phyloP scores from a whole-genome alignment of 1,140 invertebrate species.

The Campodea augens region DNA sequence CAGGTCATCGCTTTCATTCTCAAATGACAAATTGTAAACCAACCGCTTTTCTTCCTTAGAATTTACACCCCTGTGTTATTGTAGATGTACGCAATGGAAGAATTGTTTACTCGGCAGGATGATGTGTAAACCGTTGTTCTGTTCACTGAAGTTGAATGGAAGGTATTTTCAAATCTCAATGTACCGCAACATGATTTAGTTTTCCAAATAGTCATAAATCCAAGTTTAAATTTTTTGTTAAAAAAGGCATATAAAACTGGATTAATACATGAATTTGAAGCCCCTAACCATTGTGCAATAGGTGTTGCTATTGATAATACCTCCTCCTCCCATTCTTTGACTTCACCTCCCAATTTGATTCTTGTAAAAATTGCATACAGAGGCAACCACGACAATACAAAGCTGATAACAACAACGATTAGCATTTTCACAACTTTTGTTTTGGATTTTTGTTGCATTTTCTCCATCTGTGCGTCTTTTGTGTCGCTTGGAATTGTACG shows the following conservation, averaged over 20 bases:
- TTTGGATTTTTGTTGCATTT: constrained; percentile 79
- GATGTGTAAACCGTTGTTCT: constrained; percentile 12
- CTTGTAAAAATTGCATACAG: constrained; percentile 75
- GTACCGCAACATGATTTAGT: constrained; percentile 63
- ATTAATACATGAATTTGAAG: constrained; percentile 92
- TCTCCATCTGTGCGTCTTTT: constrained; percentile 75
- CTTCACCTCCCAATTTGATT: constrained; percentile 56
- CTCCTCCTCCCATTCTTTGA: constrained; percentile 51
- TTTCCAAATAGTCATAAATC: constrained; percentile 74
- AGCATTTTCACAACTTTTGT: constrained; percentile 93
- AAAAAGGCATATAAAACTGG: constrained; percentile 95
- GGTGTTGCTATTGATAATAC: constrained; percentile 55
- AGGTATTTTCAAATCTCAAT: constrained; percentile 60
- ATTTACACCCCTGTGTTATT: constrained; percentile 20
- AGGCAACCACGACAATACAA: constrained; percentile 86
- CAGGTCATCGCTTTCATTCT: too few species aligned
- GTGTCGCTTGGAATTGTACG: constrained; percentile 72
- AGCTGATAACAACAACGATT: constrained; percentile 80
- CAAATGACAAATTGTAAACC: too few species aligned
- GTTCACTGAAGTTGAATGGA: constrained; percentile 18
- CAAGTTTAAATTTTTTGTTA: constrained; percentile 86
- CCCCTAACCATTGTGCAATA: constrained; percentile 87
- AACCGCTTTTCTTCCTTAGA: too few species aligned
- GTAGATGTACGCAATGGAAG: constrained; percentile 21
- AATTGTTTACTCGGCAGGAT: constrained; percentile 14